Evolutionary conservation across 2,113 vertebrate genomes (phyloP), one percentile per base, ranked within the genome.

Genomic region (Columbina picui): DNA sequence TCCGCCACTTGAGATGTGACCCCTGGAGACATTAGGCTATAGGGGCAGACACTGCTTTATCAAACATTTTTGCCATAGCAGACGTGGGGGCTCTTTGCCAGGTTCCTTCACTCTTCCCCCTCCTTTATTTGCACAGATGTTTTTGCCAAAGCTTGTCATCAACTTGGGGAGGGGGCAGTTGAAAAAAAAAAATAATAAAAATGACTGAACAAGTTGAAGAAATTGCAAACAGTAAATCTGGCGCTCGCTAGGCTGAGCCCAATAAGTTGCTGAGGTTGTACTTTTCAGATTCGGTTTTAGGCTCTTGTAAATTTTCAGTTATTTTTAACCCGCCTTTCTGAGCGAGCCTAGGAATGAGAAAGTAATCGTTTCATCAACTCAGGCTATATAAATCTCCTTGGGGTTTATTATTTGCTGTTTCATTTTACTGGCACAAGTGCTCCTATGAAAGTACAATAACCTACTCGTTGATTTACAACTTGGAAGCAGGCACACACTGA

Each of bases 101-200:
- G 65, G 78, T 90, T 61, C 39, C 64, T 94, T 64, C 61, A 29
- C 59, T 89, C 52, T 70, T 83, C 87, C 59, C 41, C 56, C 83
- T 68, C 56, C 88, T 97, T 95, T 98, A 96, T 98, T 97, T 97
- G 84, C 55, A 94, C 79, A 95, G 85, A 97, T 97, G 94, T 96
- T 97, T 98, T 93, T 92, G 76, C 92, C 93, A 96, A 94, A 38
- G n/a, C 74, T 84, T 97, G 70, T 97, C 93, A 96, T 96, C 95
- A 85, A 80, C 84, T 67, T 95, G 79, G 67, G 87, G 63, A 92
- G 30, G 68, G 91, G 91, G 80, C 87, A 95, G 68, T 45, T 53
- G 52, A 30, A 26, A 50, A 76, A 78, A 82, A 53, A 69, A 83
- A 92, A 78, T 12, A 83, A 78, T 32, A 89, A 92, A 96, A 97